Conservation (phyloP, 1,140 invertebrate genomes). For the Watersipora subatra region DNA sequence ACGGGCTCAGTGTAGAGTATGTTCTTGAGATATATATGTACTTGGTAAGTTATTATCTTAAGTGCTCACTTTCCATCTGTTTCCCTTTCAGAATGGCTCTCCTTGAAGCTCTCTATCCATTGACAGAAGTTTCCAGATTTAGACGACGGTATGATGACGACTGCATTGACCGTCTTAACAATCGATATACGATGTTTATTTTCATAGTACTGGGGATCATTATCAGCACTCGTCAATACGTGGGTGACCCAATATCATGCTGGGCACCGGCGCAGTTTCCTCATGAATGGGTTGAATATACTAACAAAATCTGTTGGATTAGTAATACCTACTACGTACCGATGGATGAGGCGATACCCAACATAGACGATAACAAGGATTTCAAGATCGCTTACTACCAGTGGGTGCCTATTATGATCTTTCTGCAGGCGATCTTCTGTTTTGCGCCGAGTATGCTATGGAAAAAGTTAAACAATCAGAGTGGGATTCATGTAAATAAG, state of each 20-base stretch:
- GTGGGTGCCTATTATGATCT: slow-evolving; percentile 47
- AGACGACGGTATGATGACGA: slow-evolving; percentile 45
- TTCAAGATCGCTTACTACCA: slow-evolving; percentile 44
- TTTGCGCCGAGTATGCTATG: slow-evolving; percentile 47
- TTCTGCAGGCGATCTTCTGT: slow-evolving; percentile 46
- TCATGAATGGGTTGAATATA: slow-evolving; percentile 40
- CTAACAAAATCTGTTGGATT: slow-evolving; percentile 38
- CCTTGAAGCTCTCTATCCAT: not conserved
- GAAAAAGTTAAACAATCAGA: slow-evolving; percentile 42
- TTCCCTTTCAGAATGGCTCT: not conserved
- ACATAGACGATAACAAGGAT: slow-evolving; percentile 19
- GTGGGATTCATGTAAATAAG: slow-evolving; percentile 39
- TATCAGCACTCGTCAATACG: slow-evolving; percentile 45
- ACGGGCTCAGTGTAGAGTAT: slow-evolving; percentile 9
- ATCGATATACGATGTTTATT: slow-evolving; percentile 44
- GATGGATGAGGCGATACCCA: slow-evolving; percentile 27
- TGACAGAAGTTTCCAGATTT: slow-evolving; percentile 25
- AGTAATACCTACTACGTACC: slow-evolving; percentile 42
- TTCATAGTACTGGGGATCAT: slow-evolving; percentile 45
- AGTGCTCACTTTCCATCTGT: not conserved
- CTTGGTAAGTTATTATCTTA: too few relatives aligned
- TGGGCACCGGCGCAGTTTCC: slow-evolving; percentile 40
- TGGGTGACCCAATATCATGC: slow-evolving; percentile 45
- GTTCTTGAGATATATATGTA: too few relatives aligned
- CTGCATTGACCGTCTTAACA: slow-evolving; percentile 45